phyloP scores from a whole-genome alignment of 2,113 vertebrate species.

The Apteryx owenii region DNA sequence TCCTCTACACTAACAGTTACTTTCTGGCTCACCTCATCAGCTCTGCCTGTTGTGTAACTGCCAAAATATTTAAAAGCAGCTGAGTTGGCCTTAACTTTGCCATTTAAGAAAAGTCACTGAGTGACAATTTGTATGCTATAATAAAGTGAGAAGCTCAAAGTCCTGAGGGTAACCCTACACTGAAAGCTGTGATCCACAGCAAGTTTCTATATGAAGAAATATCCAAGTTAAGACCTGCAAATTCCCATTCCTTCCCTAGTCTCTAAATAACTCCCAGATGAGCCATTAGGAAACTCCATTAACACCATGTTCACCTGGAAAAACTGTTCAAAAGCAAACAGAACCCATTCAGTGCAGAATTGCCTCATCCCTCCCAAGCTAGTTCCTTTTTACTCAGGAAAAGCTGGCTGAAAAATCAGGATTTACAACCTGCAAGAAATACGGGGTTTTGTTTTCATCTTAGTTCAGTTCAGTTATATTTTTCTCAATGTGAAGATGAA shows the following conservation, averaged over 20 bases:
- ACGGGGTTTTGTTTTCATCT: not conserved
- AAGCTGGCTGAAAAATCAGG: not conserved
- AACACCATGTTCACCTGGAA: slow-evolving; percentile 48
- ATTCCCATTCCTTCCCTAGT: slow-evolving; percentile 24
- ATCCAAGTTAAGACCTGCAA: slow-evolving; percentile 6
- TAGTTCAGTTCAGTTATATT: not conserved
- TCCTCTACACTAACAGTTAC: not conserved
- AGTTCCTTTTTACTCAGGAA: not conserved
- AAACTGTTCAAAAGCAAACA: slow-evolving; percentile 55
- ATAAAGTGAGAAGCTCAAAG: slow-evolving; percentile 38
- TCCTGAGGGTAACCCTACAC: slow-evolving; percentile 10
- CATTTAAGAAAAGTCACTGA: slow-evolving; percentile 27
- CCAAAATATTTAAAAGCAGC: slow-evolving; percentile 32
- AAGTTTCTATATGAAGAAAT: slow-evolving; percentile 35
- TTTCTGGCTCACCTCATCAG: slow-evolving; percentile 15
- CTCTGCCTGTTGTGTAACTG: not conserved
- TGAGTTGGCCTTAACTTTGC: slow-evolving; percentile 11
- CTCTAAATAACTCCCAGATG: slow-evolving; percentile 35
- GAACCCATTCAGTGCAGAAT: not conserved
- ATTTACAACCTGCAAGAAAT: slow-evolving; percentile 38
- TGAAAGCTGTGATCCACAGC: not conserved
- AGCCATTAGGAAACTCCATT: slow-evolving; percentile 37
- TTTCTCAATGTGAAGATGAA: not conserved
- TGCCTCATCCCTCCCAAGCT: not conserved
- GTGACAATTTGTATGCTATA: slow-evolving; percentile 5